phyloP scores from a whole-genome alignment of 2,113 vertebrate genomes.

The Sinosuthora webbiana region DNA sequence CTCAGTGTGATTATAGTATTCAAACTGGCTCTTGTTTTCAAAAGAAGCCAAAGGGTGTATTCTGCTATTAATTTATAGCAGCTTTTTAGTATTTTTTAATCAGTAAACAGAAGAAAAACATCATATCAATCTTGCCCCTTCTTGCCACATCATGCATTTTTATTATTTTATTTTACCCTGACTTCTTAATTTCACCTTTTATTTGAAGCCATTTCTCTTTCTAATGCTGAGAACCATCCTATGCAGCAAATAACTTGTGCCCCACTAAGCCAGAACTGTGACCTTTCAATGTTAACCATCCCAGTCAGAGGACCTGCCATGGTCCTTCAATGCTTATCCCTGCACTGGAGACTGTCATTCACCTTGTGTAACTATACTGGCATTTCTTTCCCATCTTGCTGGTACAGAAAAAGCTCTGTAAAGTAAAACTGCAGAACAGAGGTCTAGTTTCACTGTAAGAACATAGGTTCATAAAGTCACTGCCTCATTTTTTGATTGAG shows the following conservation, averaged over 20 bases:
- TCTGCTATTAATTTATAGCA: not conserved
- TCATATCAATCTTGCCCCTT: not conserved
- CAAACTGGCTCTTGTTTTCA: not conserved
- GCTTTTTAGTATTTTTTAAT: not conserved
- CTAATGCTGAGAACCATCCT: not conserved
- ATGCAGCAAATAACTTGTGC: not conserved
- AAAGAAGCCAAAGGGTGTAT: not conserved
- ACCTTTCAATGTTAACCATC: constrained; percentile 19
- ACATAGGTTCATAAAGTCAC: not conserved
- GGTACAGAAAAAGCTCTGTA: not conserved
- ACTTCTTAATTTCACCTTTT: not conserved
- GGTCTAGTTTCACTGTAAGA: not conserved
- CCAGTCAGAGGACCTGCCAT: not conserved
- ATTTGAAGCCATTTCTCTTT: not conserved
- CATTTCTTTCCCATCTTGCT: not conserved
- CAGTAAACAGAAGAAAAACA: not conserved
- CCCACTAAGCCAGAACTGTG: constrained; percentile 24
- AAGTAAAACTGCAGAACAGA: not conserved
- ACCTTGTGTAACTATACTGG: not conserved
- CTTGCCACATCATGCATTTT: not conserved
- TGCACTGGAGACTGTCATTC: not conserved
- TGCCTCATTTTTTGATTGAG: not conserved
- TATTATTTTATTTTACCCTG: not conserved
- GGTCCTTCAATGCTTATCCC: not conserved
- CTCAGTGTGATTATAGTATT: not conserved